Evolutionary conservation across 2,113 vertebrate genomes (phyloP).

Genomic region (Heteronetta atricapilla): DNA sequence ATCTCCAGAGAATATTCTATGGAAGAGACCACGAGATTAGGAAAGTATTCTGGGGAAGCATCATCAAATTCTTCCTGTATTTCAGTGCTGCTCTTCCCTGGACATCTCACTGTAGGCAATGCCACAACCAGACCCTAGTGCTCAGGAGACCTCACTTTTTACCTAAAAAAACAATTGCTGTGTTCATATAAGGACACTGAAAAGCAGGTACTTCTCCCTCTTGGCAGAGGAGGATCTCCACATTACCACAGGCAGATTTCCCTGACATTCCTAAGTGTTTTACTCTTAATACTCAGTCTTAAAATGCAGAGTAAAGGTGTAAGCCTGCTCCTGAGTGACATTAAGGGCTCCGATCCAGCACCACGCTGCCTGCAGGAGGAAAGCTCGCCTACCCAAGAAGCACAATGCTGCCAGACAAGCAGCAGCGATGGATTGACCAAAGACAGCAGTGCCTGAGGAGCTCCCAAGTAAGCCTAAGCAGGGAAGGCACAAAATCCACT

Average conservation of each 20-base stretch:
- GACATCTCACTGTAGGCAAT: too few relatives aligned
- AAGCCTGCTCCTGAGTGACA: not conserved
- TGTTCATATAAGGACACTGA: not conserved
- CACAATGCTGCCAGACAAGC: fast-evolving
- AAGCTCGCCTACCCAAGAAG: not conserved
- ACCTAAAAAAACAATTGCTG: not conserved
- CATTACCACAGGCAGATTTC: not conserved
- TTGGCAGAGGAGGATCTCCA: not conserved
- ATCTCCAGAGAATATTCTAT: not conserved
- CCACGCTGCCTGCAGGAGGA: not conserved
- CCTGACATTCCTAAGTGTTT: not conserved
- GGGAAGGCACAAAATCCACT: not conserved
- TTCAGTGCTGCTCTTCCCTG: not conserved
- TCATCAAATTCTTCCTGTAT: not conserved
- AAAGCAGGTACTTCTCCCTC: not conserved
- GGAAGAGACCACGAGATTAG: not conserved
- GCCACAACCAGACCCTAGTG: not conserved
- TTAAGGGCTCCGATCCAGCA: not conserved
- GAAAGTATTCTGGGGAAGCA: not conserved
- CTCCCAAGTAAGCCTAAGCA: not conserved
- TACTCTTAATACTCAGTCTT: not conserved
- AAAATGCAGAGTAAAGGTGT: not conserved
- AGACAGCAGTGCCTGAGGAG: not conserved
- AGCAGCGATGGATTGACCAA: not conserved
- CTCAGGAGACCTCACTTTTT: not conserved